Conservation (phyloP, 2,888 invertebrate species). For the Eilema griseolum region DNA sequence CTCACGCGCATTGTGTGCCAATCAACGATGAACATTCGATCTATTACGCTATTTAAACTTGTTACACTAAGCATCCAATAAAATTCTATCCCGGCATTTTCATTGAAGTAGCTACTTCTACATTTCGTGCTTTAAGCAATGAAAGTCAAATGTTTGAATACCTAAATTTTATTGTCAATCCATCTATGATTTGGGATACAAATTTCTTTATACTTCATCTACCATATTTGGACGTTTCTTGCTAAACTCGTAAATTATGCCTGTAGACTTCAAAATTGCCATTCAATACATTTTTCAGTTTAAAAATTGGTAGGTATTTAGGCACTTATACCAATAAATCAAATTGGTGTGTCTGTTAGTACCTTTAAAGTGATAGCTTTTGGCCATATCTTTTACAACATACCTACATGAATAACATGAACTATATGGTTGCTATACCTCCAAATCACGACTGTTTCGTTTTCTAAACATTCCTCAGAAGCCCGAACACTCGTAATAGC, state of each 20-base stretch:
- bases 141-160: constrained; percentile 2
- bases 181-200: neutral
- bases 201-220: neutral
- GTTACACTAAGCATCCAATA: constrained; percentile 71
- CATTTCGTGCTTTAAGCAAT: constrained; percentile 17
- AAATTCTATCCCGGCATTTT: constrained; percentile 47
- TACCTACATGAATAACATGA: neutral
- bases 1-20: constrained; percentile 80
- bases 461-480: constrained; percentile 32
- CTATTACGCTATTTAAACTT: constrained; percentile 79
- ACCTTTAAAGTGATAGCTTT: too few species aligned
- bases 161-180: neutral
- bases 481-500: constrained; percentile 36
- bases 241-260: neutral
- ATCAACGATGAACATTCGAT: constrained; percentile 73
- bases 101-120: constrained; percentile 28
- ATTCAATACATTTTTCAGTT: neutral
- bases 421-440: neutral
- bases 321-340: too few species aligned
- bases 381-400: neutral
- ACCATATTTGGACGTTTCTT: neutral
- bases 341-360: too few species aligned
- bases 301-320: neutral
- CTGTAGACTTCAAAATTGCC: too few species aligned
- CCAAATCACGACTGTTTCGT: neutral